Conservation (phyloP, 2,888 invertebrate species). For the Thysanoteuthis rhombus region DNA sequence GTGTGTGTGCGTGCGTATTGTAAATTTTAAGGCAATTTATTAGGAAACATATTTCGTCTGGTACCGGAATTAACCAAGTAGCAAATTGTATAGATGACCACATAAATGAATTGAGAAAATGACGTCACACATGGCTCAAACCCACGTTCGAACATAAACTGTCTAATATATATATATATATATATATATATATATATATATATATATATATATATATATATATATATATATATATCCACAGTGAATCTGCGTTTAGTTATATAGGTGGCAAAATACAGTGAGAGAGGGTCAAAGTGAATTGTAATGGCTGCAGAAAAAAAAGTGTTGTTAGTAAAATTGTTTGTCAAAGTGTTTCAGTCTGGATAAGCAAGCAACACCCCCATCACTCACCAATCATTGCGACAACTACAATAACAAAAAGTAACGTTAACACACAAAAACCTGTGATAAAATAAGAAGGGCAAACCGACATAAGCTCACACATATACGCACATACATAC, state of each 20-base stretch:
- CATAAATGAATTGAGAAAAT: too few relatives aligned
- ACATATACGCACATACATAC: background rate
- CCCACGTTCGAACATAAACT: too few relatives aligned
- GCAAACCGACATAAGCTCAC: background rate
- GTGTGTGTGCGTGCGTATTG: too few relatives aligned
- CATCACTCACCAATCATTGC: background rate
- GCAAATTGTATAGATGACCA: too few relatives aligned
- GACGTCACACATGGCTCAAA: too few relatives aligned
- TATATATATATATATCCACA: too few relatives aligned
- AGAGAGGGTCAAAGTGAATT: background rate
- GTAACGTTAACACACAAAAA: background rate
- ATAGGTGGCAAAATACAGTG: background rate
- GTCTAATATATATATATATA: too few relatives aligned
- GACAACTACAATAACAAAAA: background rate
- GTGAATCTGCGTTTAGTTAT: background rate
- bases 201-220: too few relatives aligned
- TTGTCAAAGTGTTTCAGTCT: background rate
- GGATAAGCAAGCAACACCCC: background rate
- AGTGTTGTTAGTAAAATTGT: background rate
- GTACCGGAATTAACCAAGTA: too few relatives aligned
- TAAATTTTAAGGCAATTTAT: too few relatives aligned
- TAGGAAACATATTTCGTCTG: too few relatives aligned
- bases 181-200: too few relatives aligned
- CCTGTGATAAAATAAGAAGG: background rate
- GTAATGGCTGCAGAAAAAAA: background rate